Evolutionary conservation across 2,113 vertebrate species (phyloP), one percentile per base, ranked within the genome.

Genomic region (Carettochelys insculpta): DNA sequence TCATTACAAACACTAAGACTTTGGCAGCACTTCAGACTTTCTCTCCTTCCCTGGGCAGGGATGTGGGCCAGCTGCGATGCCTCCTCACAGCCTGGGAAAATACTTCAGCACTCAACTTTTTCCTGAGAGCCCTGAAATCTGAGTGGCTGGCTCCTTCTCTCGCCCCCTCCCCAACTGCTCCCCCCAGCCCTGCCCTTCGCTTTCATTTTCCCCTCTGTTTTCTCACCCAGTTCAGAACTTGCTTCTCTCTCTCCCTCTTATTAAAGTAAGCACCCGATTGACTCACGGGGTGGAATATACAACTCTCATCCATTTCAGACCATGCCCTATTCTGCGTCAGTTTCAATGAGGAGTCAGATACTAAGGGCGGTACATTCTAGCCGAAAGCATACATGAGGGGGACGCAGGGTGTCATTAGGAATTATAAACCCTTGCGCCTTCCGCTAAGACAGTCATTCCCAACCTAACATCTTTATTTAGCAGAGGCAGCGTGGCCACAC

Each of bases 61-160:
- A 97, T 96, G 96, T 92, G 86, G 97, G 92, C 95, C 98, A 99
- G 98, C 98, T 99, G 98, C 94, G 97, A 10, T 51, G 95, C 86
- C 53, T 95, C 93, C 94, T 96, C 96, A 84, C 96, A 96, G 97
- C 98, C 98, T 97, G 97, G 98, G 98, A 99, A 99, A 98, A 96
- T 96, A 95, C 94, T 93, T 97, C 77, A 83, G 87, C 94, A 95
- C 94, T 96, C 92, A 8, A 47, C 53, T 83, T 92, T 94, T 90
- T 97, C 96, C 93, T 14, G 31, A 90, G 90, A 96, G 96, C 80
- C 93, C 92, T 98, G 98, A 98, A 98, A 98, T 97, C 95, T 83
- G 97, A 99, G 97, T 92, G 95, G 82, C 53, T 13, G 3, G 58
- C 8, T n/a, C 80, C 80, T 58, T 47, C 4, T 1, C 53, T 82